Conservation (phyloP, 2,113 vertebrate genomes). For the Etheostoma spectabile region DNA sequence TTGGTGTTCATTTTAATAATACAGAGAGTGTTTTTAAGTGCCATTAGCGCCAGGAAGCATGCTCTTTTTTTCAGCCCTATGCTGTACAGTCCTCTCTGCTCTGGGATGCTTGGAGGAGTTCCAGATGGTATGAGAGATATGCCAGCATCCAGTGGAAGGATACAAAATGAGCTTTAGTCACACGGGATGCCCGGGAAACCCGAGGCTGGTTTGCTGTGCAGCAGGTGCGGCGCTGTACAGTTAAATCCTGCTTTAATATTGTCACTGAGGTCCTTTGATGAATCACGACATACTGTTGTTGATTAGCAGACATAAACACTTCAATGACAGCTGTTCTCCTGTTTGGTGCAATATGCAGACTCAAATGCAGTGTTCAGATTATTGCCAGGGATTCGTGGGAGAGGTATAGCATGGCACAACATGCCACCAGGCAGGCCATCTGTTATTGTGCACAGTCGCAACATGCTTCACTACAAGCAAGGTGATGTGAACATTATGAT, state of each 20-base stretch:
- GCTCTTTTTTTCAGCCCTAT: background rate
- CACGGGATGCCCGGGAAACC: background rate
- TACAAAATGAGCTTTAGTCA: slow-evolving; percentile 22
- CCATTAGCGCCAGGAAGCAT: background rate
- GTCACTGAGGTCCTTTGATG: background rate
- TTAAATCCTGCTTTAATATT: background rate
- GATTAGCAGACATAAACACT: background rate
- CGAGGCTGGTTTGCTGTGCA: slow-evolving; percentile 6
- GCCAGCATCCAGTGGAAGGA: slow-evolving; percentile 12
- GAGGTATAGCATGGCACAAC: slow-evolving; percentile 40
- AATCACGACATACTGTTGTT: background rate
- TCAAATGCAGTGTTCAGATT: slow-evolving; percentile 24
- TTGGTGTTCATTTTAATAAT: slow-evolving; percentile 10
- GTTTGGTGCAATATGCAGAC: background rate
- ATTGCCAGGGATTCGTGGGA: slow-evolving; percentile 62
- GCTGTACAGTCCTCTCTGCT: background rate
- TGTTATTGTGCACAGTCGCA: slow-evolving; percentile 45
- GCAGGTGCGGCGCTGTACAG: slow-evolving; percentile 6
- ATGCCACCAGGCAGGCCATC: slow-evolving; percentile 64
- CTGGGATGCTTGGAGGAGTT: slow-evolving; percentile 12
- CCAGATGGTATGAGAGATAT: slow-evolving; percentile 10
- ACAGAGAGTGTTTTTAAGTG: slow-evolving; percentile 1
- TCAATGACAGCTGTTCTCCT: background rate
- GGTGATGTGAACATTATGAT: slow-evolving; percentile 21
- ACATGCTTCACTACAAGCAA: slow-evolving; percentile 3